Base-by-base conservation (phyloP, 2,113 vertebrate genomes). In the Alces alces region DNA sequence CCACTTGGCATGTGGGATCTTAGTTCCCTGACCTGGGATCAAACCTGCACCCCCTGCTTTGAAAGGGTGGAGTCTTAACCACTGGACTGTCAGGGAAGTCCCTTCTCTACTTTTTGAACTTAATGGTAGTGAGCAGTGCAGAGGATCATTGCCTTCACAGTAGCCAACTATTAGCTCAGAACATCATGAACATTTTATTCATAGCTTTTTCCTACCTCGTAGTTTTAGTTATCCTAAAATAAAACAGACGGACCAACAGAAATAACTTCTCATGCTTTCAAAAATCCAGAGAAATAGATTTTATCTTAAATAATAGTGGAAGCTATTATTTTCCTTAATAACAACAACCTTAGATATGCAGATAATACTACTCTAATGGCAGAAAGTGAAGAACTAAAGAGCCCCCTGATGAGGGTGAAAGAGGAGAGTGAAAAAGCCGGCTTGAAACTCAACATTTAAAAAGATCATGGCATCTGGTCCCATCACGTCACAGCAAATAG, bases 111-210 rank as follows among this genome's bases (percentile, higher is more conserved):
- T 36, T 19, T 28, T 16, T 16, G 58, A 21, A 55, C 23, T 6
- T 60, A 45, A 13, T 0, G 7, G 43, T 2, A 9, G 70, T 2
- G 45, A 55, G 9, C 17, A 50, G 21, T 7, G 50, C 39, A 16
- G 27, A 19, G 11, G 11, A 14, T 11, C 13, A 43, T 28, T 6
- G 1, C 57, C 57, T 14, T 3, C n/a, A 70, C 58, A 57, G 2
- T 2, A 10, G 43, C 76, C 6, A 12, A 15, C 16, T 6, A 1
- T 2, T 19, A 16, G 36, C 58, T 28, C 23, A 39, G 11, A 54
- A 19, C 6, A 13, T 50, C 52, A 58, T 2, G 13, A 19, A 60
- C 2, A 27, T 28, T 70, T 54, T 10, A 25, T 5, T 78, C 39
- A 45, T 1, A 15, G 15, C 8, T 25, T 82, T 52, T 36, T 86